Percentiles rank a stretch among this genome's conserved stretches.
These are phyloP conservation scores for Operophtera brumata DNA, from an alignment of 2,888 invertebrate species.

Conservation along the genomic window DNA sequence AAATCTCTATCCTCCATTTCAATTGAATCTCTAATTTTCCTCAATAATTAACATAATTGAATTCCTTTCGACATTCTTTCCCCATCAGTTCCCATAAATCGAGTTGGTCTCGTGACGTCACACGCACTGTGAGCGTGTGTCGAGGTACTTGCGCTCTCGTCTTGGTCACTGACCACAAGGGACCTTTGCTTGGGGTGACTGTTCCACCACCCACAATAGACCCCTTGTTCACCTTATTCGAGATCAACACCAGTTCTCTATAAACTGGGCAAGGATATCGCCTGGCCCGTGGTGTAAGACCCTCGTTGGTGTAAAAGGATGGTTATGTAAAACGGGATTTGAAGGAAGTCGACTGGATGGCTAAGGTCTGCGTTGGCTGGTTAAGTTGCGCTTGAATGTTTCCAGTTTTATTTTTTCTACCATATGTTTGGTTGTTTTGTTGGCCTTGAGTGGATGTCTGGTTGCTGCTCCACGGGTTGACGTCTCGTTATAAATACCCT, in stretches of 20 bases:
- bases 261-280: slow-evolving; percentile 30
- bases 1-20: slow-evolving; percentile 13
- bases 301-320: slow-evolving; percentile 42
- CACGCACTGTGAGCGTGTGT: slow-evolving; percentile 42
- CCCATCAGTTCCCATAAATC: slow-evolving; percentile 41
- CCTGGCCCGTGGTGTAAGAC: slow-evolving; percentile 48
- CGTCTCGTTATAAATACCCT: slow-evolving; percentile 62
- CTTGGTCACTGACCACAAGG: slow-evolving; percentile 76
- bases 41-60: slow-evolving; percentile 24
- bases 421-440: slow-evolving; percentile 76
- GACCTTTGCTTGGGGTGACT: slow-evolving; percentile 77
- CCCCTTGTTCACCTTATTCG: slow-evolving; percentile 31
- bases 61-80: slow-evolving; percentile 30
- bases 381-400: slow-evolving; percentile 43
- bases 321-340: slow-evolving; percentile 53
- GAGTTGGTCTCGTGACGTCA: slow-evolving; percentile 63
- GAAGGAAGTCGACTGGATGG: slow-evolving; percentile 54
- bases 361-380: slow-evolving; percentile 53
- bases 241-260: slow-evolving; percentile 28
- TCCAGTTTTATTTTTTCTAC: slow-evolving; percentile 67
- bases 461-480: slow-evolving; percentile 62
- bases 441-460: slow-evolving; percentile 75
- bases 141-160: slow-evolving; percentile 70
- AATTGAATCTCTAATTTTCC: slow-evolving; percentile 20
- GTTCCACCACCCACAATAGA: slow-evolving; percentile 60